A percentile compares a stretch with the other conserved stretches of the same genome.
Conservation (phyloP, 1,140 invertebrate genomes). For the Probaryconus sp. region DNA sequence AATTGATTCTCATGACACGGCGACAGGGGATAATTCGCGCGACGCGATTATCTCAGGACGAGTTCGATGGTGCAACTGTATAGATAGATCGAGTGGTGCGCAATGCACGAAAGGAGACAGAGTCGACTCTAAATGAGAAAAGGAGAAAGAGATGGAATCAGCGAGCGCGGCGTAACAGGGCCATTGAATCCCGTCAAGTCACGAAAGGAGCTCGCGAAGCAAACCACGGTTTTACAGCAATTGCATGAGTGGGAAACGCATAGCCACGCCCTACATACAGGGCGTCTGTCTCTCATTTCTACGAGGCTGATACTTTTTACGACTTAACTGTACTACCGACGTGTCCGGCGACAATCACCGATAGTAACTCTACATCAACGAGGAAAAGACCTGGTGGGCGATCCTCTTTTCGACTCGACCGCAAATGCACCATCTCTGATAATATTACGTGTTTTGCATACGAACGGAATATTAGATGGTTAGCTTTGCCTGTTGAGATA, state of each 20-base stretch:
- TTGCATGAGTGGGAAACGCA: conserved; percentile 42
- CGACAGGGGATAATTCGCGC: conserved; percentile 49
- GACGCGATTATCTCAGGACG: conserved; percentile 52
- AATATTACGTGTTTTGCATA: too few species aligned
- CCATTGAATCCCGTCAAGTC: conserved; percentile 53
- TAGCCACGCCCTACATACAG: conserved; percentile 55
- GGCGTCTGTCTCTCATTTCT: conserved; percentile 24
- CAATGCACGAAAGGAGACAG: conserved; percentile 15
- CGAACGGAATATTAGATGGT: too few species aligned
- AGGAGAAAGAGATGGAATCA: not conserved
- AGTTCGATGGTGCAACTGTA: conserved; percentile 40
- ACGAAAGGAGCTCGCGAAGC: conserved; percentile 56
- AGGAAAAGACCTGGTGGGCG: too few species aligned
- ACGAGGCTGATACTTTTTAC: not conserved
- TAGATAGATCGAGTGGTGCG: conserved; percentile 27
- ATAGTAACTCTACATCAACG: not conserved
- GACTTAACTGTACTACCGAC: not conserved
- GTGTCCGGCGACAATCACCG: not conserved
- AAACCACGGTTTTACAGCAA: conserved; percentile 41
- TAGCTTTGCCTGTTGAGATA: too few species aligned
- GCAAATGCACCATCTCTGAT: too few species aligned
- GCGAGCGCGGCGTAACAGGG: conserved; percentile 39
- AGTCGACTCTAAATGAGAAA: too few species aligned
- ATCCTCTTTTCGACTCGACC: too few species aligned
- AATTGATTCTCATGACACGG: conserved; percentile 50